A percentile compares a stretch with the other conserved stretches of the same genome.
phyloP scores from a whole-genome alignment of 1,140 invertebrate species.

The Drosophila melanica region DNA sequence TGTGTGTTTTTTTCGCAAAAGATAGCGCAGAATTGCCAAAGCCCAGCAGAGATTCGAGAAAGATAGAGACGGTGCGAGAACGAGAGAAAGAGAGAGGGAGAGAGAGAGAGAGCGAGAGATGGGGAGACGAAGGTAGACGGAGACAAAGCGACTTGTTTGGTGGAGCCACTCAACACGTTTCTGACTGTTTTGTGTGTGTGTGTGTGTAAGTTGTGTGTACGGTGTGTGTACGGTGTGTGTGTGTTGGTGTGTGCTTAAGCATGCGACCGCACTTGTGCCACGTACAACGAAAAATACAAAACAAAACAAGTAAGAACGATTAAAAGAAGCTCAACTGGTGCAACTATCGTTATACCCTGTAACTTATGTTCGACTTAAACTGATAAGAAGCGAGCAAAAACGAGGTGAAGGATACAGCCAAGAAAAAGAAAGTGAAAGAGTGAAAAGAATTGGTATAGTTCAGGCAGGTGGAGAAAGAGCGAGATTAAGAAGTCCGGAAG shows the following conservation, averaged over 20 bases:
- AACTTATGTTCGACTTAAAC: not conserved
- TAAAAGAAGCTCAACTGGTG: not conserved
- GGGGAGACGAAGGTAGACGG: constrained; percentile 22
- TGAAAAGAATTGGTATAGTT: not conserved
- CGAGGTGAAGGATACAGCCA: not conserved
- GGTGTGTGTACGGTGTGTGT: constrained; percentile 36
- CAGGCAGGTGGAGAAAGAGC: not conserved
- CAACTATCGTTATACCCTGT: constrained; percentile 27
- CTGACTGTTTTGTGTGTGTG: constrained; percentile 45
- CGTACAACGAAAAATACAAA: constrained; percentile 65
- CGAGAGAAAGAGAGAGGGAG: constrained; percentile 7
- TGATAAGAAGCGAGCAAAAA: not conserved
- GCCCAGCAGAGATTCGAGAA: constrained; percentile 39
- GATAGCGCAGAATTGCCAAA: constrained; percentile 24
- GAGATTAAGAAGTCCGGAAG: not conserved
- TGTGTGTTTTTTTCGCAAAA: constrained; percentile 17
- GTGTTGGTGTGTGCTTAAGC: constrained; percentile 67
- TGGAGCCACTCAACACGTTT: constrained; percentile 76
- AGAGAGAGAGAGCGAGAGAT: constrained; percentile 14
- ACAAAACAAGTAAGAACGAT: constrained; percentile 46
- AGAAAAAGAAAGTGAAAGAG: not conserved
- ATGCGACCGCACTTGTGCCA: constrained; percentile 80
- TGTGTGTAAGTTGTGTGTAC: constrained; percentile 31
- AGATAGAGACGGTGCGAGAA: constrained; percentile 17
- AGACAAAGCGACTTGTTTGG: constrained; percentile 44